phyloP scores from a whole-genome alignment of 2,888 invertebrate species.

The Cyclophora albipunctata region DNA sequence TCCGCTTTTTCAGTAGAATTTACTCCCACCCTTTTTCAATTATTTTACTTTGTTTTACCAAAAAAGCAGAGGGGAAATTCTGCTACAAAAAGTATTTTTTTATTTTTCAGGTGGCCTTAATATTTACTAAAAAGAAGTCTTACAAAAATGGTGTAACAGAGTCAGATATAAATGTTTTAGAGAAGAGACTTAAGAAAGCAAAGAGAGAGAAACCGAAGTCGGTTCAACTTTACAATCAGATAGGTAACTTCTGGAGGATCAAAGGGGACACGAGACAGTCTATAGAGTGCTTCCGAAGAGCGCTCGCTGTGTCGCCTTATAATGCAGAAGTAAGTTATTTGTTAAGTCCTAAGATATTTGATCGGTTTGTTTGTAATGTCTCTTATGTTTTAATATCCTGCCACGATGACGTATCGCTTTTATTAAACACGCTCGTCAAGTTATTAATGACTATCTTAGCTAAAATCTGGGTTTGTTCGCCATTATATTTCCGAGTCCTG shows the following conservation, averaged over 20 bases:
- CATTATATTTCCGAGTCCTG: too few relatives aligned
- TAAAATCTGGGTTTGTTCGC: too few relatives aligned
- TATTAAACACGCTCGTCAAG: too few relatives aligned
- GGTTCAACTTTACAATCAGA: constrained; percentile 90
- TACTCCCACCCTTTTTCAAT: too few relatives aligned
- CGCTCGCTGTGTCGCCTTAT: constrained; percentile 88
- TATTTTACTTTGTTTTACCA: too few relatives aligned
- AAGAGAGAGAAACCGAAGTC: constrained; percentile 90
- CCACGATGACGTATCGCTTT: too few relatives aligned
- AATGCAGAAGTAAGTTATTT: constrained; percentile 81
- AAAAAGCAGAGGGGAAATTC: too few relatives aligned
- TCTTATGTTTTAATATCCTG: too few relatives aligned
- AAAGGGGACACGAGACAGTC: constrained; percentile 91
- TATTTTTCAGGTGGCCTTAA: constrained; percentile 77
- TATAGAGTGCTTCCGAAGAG: constrained; percentile 92
- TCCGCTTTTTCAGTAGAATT: too few relatives aligned
- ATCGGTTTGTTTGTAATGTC: too few relatives aligned
- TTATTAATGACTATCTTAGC: too few relatives aligned
- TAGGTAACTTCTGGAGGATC: constrained; percentile 93
- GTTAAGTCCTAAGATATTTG: background rate
- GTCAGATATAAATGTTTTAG: constrained; percentile 83
- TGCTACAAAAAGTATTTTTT: background rate
- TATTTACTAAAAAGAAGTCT: constrained; percentile 82
- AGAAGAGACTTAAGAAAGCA: constrained; percentile 83
- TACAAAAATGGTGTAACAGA: constrained; percentile 76